Base-by-base conservation (phyloP, 2,113 vertebrate species). In the Ivindomyrus marchei region DNA sequence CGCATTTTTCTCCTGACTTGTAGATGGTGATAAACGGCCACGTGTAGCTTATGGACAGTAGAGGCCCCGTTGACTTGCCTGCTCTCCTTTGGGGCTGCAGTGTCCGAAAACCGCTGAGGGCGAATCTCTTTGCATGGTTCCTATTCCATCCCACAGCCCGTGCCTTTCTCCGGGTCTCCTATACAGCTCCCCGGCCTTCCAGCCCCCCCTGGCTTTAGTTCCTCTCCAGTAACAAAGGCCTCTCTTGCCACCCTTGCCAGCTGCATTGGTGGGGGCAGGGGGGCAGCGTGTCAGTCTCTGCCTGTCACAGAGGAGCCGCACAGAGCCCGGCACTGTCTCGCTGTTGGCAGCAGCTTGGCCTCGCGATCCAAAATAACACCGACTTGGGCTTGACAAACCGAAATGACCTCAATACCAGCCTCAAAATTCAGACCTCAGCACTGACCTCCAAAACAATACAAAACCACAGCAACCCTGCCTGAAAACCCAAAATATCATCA, bases 161-260 rank as follows among this genome's bases (percentile, higher is more conserved):
- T 47, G 45, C 45, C 39, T n/a, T 47, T 47, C 45, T 46, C 8
- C 11, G 83, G 83, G 24, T 85, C 42, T 45, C 3, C 83, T n/a
- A 9, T 46, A 4, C 45, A 47, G 21, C 19, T 47, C 45, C 42
- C 47, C 27, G 17, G 8, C 87, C 17, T 56, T n/a, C 31, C 52
- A 21, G 19, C 11, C 58, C 56, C 31, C 66, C 88, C 24, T 27
- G 46, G 46, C 47, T 89, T 49, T n/a, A 85, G 66, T 53, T 53
- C 88, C 47, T 70, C 39, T 42, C 27, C 3, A 6, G 15, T 31
- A 89, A 89, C 88, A 89, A 89, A 89, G 88, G 47, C 62, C 47
- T 89, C 88, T 89, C 70, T 89, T 53, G 47, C 88, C 70, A 85
- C 24, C 85, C 47, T 52, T 50, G 85, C 85, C 85, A 87, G 85